Evolutionary conservation across 2,797 vertebrate species (phyloP).

Genomic region (Gymnocypris eckloni): DNA sequence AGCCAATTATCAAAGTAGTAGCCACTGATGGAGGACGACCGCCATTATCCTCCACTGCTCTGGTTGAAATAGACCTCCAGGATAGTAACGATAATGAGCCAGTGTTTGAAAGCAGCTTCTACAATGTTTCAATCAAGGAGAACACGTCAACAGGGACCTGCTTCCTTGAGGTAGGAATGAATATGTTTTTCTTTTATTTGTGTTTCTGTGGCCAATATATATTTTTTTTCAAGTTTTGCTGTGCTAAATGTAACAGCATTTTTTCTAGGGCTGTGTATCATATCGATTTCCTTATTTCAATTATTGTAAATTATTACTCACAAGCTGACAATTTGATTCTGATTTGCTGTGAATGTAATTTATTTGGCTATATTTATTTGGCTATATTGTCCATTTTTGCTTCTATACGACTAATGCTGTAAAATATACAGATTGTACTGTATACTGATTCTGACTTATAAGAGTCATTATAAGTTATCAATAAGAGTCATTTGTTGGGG

Average conservation of each 20-base stretch:
- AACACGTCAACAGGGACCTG: conserved; percentile 89
- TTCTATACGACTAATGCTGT: neutral
- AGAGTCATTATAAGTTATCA: neutral
- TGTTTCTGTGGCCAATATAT: neutral
- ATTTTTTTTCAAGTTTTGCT: neutral
- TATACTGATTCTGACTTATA: neutral
- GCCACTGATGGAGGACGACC: conserved; percentile 89
- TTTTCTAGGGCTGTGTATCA: neutral
- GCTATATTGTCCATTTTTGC: neutral
- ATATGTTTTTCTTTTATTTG: neutral
- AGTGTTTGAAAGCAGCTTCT: conserved; percentile 87
- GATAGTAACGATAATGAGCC: conserved; percentile 95
- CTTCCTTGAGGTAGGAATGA: conserved; percentile 88
- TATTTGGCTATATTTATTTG: neutral
- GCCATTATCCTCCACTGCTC: conserved; percentile 86
- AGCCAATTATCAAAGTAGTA: conserved; percentile 88
- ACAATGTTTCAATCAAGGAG: conserved; percentile 92
- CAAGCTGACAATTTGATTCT: neutral
- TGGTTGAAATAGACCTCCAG: conserved; percentile 89
- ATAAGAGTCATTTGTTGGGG: neutral
- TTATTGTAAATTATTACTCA: neutral
- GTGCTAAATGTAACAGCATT: neutral
- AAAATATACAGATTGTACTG: neutral
- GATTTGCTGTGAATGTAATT: neutral
- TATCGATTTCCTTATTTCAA: neutral